These are phyloP conservation scores for Oligia latruncula DNA, from an alignment of 2,888 invertebrate species.

Conservation along the genomic window DNA sequence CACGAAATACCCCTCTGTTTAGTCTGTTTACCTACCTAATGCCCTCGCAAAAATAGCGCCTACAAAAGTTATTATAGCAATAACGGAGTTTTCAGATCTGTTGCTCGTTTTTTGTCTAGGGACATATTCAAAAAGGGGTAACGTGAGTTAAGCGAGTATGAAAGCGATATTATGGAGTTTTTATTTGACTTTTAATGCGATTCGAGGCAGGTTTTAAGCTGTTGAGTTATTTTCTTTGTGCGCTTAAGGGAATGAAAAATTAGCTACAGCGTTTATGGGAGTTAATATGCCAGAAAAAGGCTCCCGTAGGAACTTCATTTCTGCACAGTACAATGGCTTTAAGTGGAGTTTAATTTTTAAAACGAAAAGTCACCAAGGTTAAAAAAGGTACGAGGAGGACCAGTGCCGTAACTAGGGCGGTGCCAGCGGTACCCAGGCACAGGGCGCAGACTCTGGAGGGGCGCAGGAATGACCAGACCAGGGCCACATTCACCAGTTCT, in stretches of 20 bases:
- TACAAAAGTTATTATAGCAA: slow-evolving; percentile 60
- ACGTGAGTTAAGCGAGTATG: slow-evolving; percentile 33
- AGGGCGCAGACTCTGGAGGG: too few relatives aligned
- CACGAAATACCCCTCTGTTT: slow-evolving; percentile 49
- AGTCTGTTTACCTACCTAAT: slow-evolving; percentile 48
- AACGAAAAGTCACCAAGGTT: neutral
- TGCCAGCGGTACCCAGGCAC: too few relatives aligned
- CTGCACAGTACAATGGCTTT: neutral
- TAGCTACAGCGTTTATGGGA: slow-evolving; percentile 18
- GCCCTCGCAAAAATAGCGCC: slow-evolving; percentile 44
- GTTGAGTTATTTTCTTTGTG: slow-evolving; percentile 42
- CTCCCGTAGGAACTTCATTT: neutral
- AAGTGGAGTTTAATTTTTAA: neutral
- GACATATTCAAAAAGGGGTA: slow-evolving; percentile 47
- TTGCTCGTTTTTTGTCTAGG: slow-evolving; percentile 59
- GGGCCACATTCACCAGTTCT: too few relatives aligned
- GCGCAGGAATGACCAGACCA: too few relatives aligned
- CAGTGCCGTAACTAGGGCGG: too few relatives aligned
- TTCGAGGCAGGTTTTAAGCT: slow-evolving; percentile 40
- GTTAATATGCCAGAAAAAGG: slow-evolving; percentile 37
- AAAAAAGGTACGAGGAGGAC: neutral
- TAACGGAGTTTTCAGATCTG: slow-evolving; percentile 43
- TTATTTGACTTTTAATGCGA: slow-evolving; percentile 47
- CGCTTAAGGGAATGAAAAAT: slow-evolving; percentile 31
- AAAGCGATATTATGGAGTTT: slow-evolving; percentile 40